A percentile compares a stretch with the other conserved stretches of the same genome.
Conservation (phyloP, 2,888 invertebrate genomes). For the Ecliptopera silaceata region DNA sequence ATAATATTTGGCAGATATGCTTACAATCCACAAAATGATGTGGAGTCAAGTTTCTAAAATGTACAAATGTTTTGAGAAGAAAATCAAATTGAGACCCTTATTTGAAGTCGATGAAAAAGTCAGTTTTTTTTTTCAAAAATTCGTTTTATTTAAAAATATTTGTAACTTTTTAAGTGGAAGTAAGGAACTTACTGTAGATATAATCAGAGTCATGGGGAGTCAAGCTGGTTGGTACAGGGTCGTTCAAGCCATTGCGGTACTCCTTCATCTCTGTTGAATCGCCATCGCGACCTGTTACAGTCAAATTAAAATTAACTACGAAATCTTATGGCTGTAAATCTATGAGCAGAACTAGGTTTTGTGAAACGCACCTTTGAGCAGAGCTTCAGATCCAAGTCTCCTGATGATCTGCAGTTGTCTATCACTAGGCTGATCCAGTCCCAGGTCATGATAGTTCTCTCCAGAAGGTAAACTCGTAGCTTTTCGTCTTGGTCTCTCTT, state of each 20-base stretch:
- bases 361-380: conserved; percentile 61
- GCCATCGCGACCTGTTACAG: conserved; percentile 73
- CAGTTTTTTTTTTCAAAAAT: no score
- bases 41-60: no score
- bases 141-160: no score
- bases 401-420: conserved; percentile 68
- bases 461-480: conserved; percentile 70
- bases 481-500: conserved; percentile 63
- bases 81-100: no score
- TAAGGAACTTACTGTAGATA: conserved; percentile 57
- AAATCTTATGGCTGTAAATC: no score
- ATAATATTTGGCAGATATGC: no score
- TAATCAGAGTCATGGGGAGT: conserved; percentile 59
- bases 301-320: background rate
- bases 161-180: no score
- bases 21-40: no score
- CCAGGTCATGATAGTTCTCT: conserved; percentile 74
- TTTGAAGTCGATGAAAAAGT: no score
- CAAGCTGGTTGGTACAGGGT: conserved; percentile 57
- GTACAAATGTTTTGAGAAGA: no score
- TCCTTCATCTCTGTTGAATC: conserved; percentile 68
- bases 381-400: conserved; percentile 67
- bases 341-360: no score
- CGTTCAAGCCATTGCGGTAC: conserved; percentile 60
- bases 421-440: conserved; percentile 66